Base-by-base conservation (phyloP, 1,140 invertebrate species). In the Rhyzopertha dominica region DNA sequence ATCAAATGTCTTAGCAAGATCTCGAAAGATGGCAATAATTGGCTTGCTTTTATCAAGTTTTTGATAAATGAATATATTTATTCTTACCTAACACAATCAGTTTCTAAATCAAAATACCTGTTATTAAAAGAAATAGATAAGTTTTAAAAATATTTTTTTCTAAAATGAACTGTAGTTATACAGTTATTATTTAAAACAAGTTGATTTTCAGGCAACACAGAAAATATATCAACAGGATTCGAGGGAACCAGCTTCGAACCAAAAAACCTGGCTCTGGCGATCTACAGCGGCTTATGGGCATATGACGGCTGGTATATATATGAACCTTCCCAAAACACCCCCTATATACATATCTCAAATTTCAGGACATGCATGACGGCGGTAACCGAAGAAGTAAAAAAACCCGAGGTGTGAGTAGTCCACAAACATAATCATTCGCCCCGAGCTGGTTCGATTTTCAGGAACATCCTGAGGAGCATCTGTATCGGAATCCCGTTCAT, bases 221-320 rank as follows among this genome's bases (percentile, higher is more conserved):
- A 81, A 37, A 74, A 92, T 54, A 72, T 95, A 8, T 57, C 64
- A 0, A 74, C 75, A 46, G 86, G 89, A 0, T 95, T 94, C 63
- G 74, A 84, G 52, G 81, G 82, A 1, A 85, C 87, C 3, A 82
- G 79, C 1, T 75, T 68, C 0, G 78, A 78, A 14, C 67, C 82
- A 1, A 85, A 85, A 5, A 75, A 82, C 50, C 77, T 94, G 4
- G 88, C 90, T 0, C 70, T 95, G n/a, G 90, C 91, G 0, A 88
- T 97, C 56, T 97, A 96, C 65, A 90, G 84, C 31, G 92, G 92
- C 0, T 72, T 97, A 0, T 97, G 94, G 86, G 90, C 93, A 0
- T 97, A 95, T 63, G 91, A 95, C 67, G 94, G 93, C 25, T 97
- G 90, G 89, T 72, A 55, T 55, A 38, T 44, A 20, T 45, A 26